phyloP scores from a whole-genome alignment of 2,113 vertebrate species.

The Spea multiplicata region DNA sequence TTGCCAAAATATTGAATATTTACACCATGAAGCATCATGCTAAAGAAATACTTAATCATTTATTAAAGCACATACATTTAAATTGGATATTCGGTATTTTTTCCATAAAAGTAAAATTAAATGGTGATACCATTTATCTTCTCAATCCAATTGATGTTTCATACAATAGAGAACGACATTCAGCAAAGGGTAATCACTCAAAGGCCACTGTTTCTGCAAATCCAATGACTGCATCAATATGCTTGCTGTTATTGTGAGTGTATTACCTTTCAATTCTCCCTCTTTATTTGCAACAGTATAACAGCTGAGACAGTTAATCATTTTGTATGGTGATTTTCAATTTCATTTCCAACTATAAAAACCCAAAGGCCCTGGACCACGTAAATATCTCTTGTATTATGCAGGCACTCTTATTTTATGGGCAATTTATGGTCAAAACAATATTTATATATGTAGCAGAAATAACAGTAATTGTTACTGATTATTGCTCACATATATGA shows the following conservation, averaged over 20 bases:
- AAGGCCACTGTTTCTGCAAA: slow-evolving; percentile 31
- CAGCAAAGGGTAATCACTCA: slow-evolving; percentile 44
- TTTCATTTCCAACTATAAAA: slow-evolving; percentile 47
- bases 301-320: slow-evolving; percentile 51
- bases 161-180: slow-evolving; percentile 31
- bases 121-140: slow-evolving; percentile 46
- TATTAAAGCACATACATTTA: background rate
- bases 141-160: slow-evolving; percentile 53
- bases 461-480: slow-evolving; percentile 13
- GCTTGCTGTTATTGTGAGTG: slow-evolving; percentile 46
- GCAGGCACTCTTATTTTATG: slow-evolving; percentile 14
- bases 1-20: too few relatives aligned
- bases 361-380: slow-evolving; percentile 17
- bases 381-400: slow-evolving; percentile 14
- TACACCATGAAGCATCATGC: too few relatives aligned
- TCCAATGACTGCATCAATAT: slow-evolving; percentile 36
- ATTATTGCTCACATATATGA: slow-evolving; percentile 17
- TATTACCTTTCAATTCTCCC: slow-evolving; percentile 46
- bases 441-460: slow-evolving; percentile 18
- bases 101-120: slow-evolving; percentile 2
- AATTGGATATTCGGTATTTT: background rate
- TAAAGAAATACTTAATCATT: too few relatives aligned
- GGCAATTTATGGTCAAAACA: slow-evolving; percentile 26
- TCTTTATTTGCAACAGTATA: slow-evolving; percentile 32
- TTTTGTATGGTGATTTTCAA: slow-evolving; percentile 54